Percentiles rank a stretch among this genome's conserved stretches.
Evolutionary conservation across 2,797 vertebrate genomes (phyloP).

Genomic region (Poecile montanus): DNA sequence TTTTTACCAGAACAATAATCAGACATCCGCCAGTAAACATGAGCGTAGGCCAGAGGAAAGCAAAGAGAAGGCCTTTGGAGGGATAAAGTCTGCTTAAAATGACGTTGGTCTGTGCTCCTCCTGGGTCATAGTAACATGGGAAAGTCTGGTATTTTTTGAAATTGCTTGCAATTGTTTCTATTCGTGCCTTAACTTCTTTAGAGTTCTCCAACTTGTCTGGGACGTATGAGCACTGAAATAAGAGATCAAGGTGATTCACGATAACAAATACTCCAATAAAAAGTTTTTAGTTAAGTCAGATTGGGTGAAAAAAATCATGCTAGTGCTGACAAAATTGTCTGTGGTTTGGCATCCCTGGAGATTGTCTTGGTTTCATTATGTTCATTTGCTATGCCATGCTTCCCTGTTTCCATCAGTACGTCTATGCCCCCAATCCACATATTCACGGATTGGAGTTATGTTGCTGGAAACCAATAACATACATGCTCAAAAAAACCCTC

Average conservation of each 20-base stretch:
- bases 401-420: not conserved
- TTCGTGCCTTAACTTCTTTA: slow-evolving; percentile 36
- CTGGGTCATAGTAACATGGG: slow-evolving; percentile 68
- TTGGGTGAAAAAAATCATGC: not conserved
- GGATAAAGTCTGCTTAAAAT: slow-evolving; percentile 72
- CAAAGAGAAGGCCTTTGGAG: slow-evolving; percentile 48
- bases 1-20: slow-evolving; percentile 76
- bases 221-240: slow-evolving; percentile 75
- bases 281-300: not conserved
- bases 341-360: not conserved
- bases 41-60: slow-evolving; percentile 77
- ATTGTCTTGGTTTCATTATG: not conserved
- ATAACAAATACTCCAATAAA: not conserved
- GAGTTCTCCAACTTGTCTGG: slow-evolving; percentile 68
- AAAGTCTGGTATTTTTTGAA: slow-evolving; percentile 66
- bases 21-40: slow-evolving; percentile 75
- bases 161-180: slow-evolving; percentile 67
- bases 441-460: not conserved
- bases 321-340: not conserved
- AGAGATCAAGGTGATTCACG: slow-evolving; percentile 3
- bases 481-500: not conserved
- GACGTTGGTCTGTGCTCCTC: slow-evolving; percentile 46
- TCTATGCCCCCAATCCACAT: not conserved
- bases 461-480: not conserved
- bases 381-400: not conserved